phyloP scores from a whole-genome alignment of 1,140 invertebrate species.

The Acromyrmex charruanus region DNA sequence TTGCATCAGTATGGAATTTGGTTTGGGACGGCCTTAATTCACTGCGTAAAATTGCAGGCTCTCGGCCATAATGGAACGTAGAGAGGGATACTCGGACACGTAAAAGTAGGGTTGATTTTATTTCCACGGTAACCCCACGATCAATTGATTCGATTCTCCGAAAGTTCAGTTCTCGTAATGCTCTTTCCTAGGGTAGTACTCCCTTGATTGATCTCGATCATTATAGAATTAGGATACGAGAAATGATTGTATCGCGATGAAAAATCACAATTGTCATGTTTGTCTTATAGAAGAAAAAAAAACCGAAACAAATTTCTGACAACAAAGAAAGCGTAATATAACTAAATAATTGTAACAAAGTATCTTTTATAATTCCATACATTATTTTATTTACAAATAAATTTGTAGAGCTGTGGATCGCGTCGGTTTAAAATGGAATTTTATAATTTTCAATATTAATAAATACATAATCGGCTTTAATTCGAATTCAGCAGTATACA shows the following conservation, averaged over 20 bases:
- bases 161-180: slow-evolving; percentile 46
- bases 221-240: slow-evolving; percentile 15
- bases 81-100: slow-evolving; percentile 60
- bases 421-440: background rate
- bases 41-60: slow-evolving; percentile 63
- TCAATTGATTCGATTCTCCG: slow-evolving; percentile 66
- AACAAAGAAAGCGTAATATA: background rate
- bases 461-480: background rate
- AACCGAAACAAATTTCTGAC: background rate
- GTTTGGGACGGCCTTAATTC: slow-evolving; percentile 59
- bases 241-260: slow-evolving; percentile 43
- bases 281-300: background rate
- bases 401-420: background rate
- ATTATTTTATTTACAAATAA: slow-evolving; percentile 14
- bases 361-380: background rate
- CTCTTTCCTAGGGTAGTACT: slow-evolving; percentile 19
- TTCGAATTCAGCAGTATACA: background rate
- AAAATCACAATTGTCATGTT: slow-evolving; percentile 15
- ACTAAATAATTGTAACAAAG: background rate
- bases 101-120: slow-evolving; percentile 65
- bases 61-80: slow-evolving; percentile 44
- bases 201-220: slow-evolving; percentile 8
- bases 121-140: slow-evolving; percentile 49
- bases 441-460: slow-evolving; percentile 3
- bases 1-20: slow-evolving; percentile 49